Evolutionary conservation across 1,140 invertebrate species (phyloP), one percentile per base, ranked within the genome.

Genomic region (Paramacrobiotus metropolitanus): DNA sequence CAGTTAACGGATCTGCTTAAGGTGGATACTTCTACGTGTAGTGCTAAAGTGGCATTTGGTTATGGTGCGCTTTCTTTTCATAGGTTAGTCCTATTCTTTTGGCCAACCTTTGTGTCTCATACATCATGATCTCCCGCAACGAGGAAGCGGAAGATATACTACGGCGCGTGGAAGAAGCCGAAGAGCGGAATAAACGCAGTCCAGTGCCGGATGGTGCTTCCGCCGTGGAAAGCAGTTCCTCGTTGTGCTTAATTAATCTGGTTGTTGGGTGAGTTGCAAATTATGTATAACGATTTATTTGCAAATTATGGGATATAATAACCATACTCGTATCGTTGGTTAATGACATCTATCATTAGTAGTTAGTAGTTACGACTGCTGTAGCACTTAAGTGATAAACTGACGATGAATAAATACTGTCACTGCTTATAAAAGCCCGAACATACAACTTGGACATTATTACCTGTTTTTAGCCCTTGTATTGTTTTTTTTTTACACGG

Each of bases 51-150:
- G n/a, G n/a, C n/a, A n/a, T n/a, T n/a, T n/a, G n/a, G n/a, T n/a
- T n/a, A n/a, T n/a, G n/a, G n/a, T n/a, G n/a, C n/a, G n/a, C 29
- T 24, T 31, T 30, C 40, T 2, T 59, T 67, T 77, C 97, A 69
- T 83, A 86, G 67, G 84, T 97, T 0, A 92, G 88, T 70, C 90
- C 94, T 1, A 91, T 97, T 62, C 89, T 98, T 48, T 77, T 99
- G 65, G 94, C 94, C 2, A 98, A 99, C 75, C 75, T 98, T 9
- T 99, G 95, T 74, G 93, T 98, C 0, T 93, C 90, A 55, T 98
- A 98, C 70, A 95, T 99, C 65, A 94, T 98, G 90, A 96, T 89
- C 1, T 87, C 87, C 60, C 89, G 95, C 74, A 99, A 98, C 73
- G 89, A 95, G 73, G 92, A 96, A 73, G 95, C 94, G 30, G 95